Base-by-base conservation (phyloP, 2,113 vertebrate genomes). In the Paracanthobrama guichenoti region DNA sequence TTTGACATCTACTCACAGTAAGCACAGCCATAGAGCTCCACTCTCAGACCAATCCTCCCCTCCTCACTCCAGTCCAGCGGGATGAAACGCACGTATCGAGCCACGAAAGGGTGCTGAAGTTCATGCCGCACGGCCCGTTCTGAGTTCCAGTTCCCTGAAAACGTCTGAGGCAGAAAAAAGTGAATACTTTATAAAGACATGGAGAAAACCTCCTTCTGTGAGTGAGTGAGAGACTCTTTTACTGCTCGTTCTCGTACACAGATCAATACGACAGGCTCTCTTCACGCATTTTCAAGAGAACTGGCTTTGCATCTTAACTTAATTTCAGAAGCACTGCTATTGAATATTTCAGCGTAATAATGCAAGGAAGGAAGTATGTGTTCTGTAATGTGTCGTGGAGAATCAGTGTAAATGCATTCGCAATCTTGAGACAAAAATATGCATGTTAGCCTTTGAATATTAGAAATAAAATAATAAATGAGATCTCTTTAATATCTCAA, bases 131-230 rank as follows among this genome's bases (percentile, higher is more conserved):
- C 93, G 64, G 96, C 95, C 0, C 93, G 91, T 14, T 99, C 97
- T 0, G 96, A 96, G 91, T 99, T 97, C 42, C 90, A 87, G 44
- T 99, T 99, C 2, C 98, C 98, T 46, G 96, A 94, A 92, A 99
- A 99, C 0, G 95, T 97, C 98, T 99, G 87, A n/a, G 87, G 84
- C 20, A 85, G 26, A 67, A 20, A 26, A 28, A 20, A 39, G 7
- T 6, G 35, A 24, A 5, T 28, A 55, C 39, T 79, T 64, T 24
- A 62, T 79, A 24, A 20, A 64, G 24, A 13, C 35, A 42, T 10
- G 2, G 74, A 22, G 53, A 39, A 62, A 62, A n/a, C 35, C 57
- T 46, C 57, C n/a, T 79, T 10, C 35, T 57, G 55, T 42, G 22
- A 59, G n/a, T n/a, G n/a, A n/a, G 55, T 44, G 39, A 79, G 77